Percentiles rank a stretch among this genome's conserved stretches.
phyloP scores from a whole-genome alignment of 2,113 vertebrate species.

The Glaucomys volans region DNA sequence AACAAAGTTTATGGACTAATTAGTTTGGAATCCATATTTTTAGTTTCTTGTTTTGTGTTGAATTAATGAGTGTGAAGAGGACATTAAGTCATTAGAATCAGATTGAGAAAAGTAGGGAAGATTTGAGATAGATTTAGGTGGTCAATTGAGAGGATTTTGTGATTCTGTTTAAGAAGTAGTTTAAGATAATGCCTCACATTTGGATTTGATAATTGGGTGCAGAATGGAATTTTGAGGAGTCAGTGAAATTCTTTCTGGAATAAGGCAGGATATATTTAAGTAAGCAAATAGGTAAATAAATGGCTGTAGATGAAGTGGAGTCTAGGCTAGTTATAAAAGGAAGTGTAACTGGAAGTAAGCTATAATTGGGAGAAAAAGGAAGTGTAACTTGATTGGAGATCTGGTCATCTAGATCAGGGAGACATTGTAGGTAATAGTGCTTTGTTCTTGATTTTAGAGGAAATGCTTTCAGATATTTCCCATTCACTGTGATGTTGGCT shows the following conservation, averaged over 20 bases:
- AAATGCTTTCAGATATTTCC: too few relatives aligned
- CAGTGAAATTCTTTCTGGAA: constrained; percentile 38
- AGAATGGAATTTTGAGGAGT: constrained; percentile 42
- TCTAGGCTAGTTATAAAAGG: constrained; percentile 38
- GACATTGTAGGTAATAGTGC: not conserved
- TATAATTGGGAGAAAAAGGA: constrained; percentile 40
- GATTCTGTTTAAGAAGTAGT: constrained; percentile 37
- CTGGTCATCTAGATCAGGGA: not conserved
- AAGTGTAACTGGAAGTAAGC: not conserved
- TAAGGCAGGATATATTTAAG: not conserved
- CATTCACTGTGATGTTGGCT: too few relatives aligned
- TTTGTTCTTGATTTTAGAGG: too few relatives aligned
- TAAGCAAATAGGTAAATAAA: constrained; percentile 27
- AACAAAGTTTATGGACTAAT: constrained; percentile 42
- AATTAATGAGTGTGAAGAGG: constrained; percentile 42
- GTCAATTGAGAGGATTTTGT: constrained; percentile 43
- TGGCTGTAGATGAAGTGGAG: constrained; percentile 1
- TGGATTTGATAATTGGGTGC: constrained; percentile 56
- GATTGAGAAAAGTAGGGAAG: constrained; percentile 6
- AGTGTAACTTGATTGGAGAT: not conserved
- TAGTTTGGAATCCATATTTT: constrained; percentile 46
- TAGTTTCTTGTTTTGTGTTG: constrained; percentile 41
- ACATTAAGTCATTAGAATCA: constrained; percentile 32
- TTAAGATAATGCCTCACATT: constrained; percentile 20
- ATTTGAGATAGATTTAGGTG: constrained; percentile 39